A percentile compares a stretch with the other conserved stretches of the same genome.
Evolutionary conservation across 2,797 vertebrate species (phyloP).

Genomic region (Tangara arthus): DNA sequence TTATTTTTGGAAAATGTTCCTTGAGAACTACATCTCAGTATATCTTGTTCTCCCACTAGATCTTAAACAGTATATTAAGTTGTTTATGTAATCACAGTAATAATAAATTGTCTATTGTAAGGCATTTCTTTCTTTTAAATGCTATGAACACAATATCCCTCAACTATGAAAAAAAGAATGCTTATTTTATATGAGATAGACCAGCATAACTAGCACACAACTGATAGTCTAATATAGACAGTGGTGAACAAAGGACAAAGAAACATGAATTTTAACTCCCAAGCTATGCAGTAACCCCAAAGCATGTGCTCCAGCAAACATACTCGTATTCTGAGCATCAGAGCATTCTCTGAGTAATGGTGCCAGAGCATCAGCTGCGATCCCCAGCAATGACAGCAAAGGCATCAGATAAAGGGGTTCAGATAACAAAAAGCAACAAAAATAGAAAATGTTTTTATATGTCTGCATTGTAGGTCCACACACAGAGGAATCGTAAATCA

Average conservation of each 20-base stretch:
- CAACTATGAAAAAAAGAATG: not conserved
- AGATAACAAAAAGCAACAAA: not conserved
- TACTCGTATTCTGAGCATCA: not conserved
- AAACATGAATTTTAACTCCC: not conserved
- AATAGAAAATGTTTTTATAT: not conserved
- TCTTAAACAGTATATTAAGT: not conserved
- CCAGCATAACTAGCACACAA: not conserved
- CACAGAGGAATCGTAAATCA: not conserved
- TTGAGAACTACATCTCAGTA: not conserved
- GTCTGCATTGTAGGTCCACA: not conserved
- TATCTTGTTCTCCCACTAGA: not conserved
- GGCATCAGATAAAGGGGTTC: not conserved
- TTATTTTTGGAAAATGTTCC: constrained; percentile 24
- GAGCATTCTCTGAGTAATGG: not conserved
- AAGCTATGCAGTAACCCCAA: not conserved
- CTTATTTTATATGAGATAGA: not conserved
- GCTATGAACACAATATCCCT: not conserved
- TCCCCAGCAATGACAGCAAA: not conserved
- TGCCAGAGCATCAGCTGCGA: not conserved
- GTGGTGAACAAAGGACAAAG: not conserved
- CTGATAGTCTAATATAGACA: not conserved
- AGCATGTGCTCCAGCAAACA: not conserved
- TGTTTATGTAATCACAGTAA: not conserved
- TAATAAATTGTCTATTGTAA: not conserved
- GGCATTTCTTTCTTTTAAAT: not conserved